A percentile compares a stretch with the other conserved stretches of the same genome.
phyloP scores from a whole-genome alignment of 1,140 invertebrate species.

The Drosophila persimilis region DNA sequence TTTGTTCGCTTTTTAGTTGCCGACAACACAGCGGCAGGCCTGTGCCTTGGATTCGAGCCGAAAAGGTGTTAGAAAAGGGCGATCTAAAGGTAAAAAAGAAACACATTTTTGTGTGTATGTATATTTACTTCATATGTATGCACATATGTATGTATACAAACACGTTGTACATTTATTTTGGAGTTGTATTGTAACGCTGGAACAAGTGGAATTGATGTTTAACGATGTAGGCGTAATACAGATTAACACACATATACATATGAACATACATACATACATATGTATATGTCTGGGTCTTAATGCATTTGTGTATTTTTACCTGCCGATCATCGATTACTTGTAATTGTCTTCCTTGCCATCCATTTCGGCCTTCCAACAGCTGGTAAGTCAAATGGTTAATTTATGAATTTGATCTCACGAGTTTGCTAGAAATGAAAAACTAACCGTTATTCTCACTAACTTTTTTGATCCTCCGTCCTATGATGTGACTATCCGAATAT shows the following conservation, averaged over 20 bases:
- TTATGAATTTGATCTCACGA: no score
- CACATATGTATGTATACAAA: neutral
- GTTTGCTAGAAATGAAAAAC: no score
- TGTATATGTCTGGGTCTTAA: neutral
- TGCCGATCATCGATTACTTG: no score
- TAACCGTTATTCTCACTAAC: no score
- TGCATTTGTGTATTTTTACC: slow-evolving; percentile 5
- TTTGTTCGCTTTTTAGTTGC: slow-evolving; percentile 71
- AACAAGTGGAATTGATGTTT: no score
- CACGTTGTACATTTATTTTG: no score
- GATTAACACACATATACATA: neutral
- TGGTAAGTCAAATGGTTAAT: slow-evolving; percentile 37
- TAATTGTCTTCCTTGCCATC: no score
- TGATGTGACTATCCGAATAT: no score
- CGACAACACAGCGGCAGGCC: slow-evolving; percentile 74
- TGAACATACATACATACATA: slow-evolving; percentile 15
- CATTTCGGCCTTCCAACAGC: no score
- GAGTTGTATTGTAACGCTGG: no score
- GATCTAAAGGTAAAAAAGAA: slow-evolving; percentile 50
- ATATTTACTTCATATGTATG: slow-evolving; percentile 20
- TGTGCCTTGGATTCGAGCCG: slow-evolving; percentile 57
- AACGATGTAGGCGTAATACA: neutral
- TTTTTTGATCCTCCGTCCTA: no score
- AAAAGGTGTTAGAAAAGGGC: slow-evolving; percentile 74
- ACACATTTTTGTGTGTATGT: slow-evolving; percentile 32